A percentile compares a stretch with the other conserved stretches of the same genome.
Evolutionary conservation across 2,888 invertebrate species (phyloP).

Genomic region (Ellobium chinense): DNA sequence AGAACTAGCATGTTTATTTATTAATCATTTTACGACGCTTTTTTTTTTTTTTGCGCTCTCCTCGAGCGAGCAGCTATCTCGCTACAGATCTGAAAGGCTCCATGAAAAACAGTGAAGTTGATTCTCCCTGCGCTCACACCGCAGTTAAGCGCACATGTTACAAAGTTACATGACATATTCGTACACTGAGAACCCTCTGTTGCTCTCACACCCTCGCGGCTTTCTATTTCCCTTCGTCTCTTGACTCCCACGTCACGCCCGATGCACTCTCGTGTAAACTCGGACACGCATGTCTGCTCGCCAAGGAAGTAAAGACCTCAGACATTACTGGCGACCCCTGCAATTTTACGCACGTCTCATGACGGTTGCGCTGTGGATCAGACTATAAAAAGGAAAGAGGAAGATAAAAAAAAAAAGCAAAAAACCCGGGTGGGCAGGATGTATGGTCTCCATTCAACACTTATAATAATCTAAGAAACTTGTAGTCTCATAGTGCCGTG

Average conservation of each 20-base stretch:
- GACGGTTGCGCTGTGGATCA: too few species aligned
- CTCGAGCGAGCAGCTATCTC: neutral
- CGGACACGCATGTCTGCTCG: conserved; percentile 16
- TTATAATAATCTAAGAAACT: too few species aligned
- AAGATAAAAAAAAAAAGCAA: too few species aligned
- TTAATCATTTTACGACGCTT: neutral
- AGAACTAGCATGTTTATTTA: conserved; percentile 5
- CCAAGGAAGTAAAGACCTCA: neutral
- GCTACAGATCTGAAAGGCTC: neutral
- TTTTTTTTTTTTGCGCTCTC: neutral
- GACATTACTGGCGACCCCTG: conserved; percentile 7
- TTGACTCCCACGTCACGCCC: conserved; percentile 22
- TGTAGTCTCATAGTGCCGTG: too few species aligned
- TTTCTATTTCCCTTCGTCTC: neutral
- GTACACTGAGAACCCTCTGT: conserved; percentile 11
- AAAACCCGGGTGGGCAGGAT: too few species aligned
- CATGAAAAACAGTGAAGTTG: conserved; percentile 2
- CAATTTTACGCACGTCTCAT: conserved; percentile 6
- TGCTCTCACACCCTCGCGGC: conserved; percentile 2
- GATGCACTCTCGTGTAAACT: conserved; percentile 31
- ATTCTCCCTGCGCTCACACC: neutral
- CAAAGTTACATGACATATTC: neutral
- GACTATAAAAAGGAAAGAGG: too few species aligned
- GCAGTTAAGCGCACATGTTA: neutral
- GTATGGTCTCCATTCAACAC: too few species aligned